These are phyloP conservation scores for Parnassius mnemosyne DNA, from an alignment of 2,888 invertebrate genomes.

Conservation along the genomic window DNA sequence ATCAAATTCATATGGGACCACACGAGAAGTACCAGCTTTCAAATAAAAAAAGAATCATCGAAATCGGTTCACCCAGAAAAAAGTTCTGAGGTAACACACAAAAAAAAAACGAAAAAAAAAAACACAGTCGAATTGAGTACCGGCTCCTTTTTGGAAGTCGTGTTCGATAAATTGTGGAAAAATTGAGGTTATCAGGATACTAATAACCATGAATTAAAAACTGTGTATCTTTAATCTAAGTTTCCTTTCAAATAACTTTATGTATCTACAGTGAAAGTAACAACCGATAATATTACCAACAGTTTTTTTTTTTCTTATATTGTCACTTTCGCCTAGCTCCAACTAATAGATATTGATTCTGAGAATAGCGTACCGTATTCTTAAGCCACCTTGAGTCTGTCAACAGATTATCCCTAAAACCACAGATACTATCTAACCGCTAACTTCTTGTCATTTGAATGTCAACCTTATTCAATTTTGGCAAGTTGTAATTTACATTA, in stretches of 20 bases:
- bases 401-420: slow-evolving; percentile 73
- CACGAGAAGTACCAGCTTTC: no score
- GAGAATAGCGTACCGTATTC: slow-evolving; percentile 49
- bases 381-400: slow-evolving; percentile 58
- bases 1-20: no score
- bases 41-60: no score
- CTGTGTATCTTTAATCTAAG: neutral
- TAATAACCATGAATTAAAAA: no score
- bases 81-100: no score
- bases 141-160: no score
- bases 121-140: no score
- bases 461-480: slow-evolving; percentile 26
- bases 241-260: slow-evolving; percentile 5
- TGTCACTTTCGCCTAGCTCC: slow-evolving; percentile 50
- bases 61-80: no score
- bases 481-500: slow-evolving; percentile 30
- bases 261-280: slow-evolving; percentile 24
- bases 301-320: slow-evolving; percentile 34
- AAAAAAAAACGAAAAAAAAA: no score
- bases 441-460: slow-evolving; percentile 17
- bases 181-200: no score
- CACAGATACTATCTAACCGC: slow-evolving; percentile 37
- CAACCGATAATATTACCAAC: slow-evolving; percentile 9
- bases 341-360: slow-evolving; percentile 45
- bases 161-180: no score